phyloP scores from a whole-genome alignment of 2,113 vertebrate genomes.

The Cyanoderma ruficeps region DNA sequence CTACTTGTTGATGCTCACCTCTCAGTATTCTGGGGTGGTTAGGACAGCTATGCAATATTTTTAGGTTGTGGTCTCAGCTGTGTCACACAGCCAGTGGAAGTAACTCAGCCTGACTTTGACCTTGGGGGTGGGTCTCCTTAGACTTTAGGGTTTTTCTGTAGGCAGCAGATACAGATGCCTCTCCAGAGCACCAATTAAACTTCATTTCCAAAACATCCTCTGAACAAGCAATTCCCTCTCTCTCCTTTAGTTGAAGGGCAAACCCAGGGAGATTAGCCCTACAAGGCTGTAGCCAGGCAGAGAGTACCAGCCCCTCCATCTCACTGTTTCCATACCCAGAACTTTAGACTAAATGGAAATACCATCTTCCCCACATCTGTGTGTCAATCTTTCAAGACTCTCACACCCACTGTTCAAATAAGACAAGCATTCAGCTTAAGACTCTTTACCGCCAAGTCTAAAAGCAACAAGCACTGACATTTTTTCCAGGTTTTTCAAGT shows the following conservation, averaged over 20 bases:
- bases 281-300: not conserved
- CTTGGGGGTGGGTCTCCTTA: not conserved
- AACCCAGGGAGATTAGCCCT: not conserved
- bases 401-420: not conserved
- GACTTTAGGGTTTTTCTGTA: not conserved
- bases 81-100: not conserved
- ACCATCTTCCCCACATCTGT: not conserved
- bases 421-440: not conserved
- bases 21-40: not conserved
- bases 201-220: not conserved
- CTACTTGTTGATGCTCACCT: not conserved
- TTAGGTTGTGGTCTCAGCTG: not conserved
- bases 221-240: not conserved
- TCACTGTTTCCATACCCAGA: not conserved
- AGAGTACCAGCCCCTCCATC: not conserved
- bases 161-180: not conserved
- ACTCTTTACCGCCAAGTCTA: not conserved
- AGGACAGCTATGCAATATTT: not conserved
- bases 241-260: not conserved
- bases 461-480: not conserved
- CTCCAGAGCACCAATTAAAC: not conserved
- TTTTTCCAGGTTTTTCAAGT: not conserved
- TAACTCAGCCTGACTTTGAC: not conserved
- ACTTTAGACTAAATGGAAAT: not conserved
- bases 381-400: not conserved